These are phyloP conservation scores for Notechis scutatus DNA, from an alignment of 2,113 vertebrate genomes.

Conservation along the genomic window DNA sequence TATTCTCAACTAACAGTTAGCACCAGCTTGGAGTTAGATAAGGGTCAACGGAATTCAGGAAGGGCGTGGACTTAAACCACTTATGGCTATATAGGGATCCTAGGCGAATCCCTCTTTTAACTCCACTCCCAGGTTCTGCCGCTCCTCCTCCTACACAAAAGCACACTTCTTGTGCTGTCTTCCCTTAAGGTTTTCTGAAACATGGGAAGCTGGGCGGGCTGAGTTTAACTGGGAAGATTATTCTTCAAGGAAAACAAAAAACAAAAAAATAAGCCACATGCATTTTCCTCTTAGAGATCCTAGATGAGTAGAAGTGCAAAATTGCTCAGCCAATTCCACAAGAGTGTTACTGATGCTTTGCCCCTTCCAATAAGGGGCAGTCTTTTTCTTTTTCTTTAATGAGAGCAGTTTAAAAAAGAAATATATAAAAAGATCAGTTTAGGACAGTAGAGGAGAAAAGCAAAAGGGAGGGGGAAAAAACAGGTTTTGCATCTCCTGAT, in stretches of 20 bases:
- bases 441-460: background rate
- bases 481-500: background rate
- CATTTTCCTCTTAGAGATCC: background rate
- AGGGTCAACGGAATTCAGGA: background rate
- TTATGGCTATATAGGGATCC: background rate
- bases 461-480: background rate
- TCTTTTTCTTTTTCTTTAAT: background rate
- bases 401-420: background rate
- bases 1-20: background rate
- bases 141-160: background rate
- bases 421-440: background rate
- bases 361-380: background rate
- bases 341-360: background rate
- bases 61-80: background rate
- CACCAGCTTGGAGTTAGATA: background rate
- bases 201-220: background rate
- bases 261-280: background rate
- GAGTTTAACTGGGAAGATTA: background rate
- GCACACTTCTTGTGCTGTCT: background rate
- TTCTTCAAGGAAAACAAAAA: background rate
- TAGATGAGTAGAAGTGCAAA: background rate
- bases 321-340: background rate
- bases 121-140: background rate
- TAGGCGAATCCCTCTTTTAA: background rate
- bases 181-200: background rate